These are phyloP conservation scores for Kuschelorhynchus macadamiae DNA, from an alignment of 2,888 invertebrate genomes.

Conservation along the genomic window DNA sequence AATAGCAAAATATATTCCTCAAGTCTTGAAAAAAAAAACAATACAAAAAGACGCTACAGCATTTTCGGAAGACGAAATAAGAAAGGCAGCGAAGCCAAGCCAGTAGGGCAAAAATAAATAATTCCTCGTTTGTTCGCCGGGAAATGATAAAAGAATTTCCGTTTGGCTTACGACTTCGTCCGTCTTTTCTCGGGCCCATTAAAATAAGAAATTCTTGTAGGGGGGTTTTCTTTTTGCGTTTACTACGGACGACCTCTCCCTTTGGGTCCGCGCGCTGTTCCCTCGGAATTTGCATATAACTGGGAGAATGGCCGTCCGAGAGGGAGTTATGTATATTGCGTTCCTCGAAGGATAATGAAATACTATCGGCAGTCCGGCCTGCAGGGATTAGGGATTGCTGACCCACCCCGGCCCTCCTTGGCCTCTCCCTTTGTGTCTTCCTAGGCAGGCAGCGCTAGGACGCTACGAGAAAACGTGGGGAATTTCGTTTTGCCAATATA, in stretches of 20 bases:
- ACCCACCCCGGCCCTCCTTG: slow-evolving; percentile 51
- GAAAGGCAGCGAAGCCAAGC: slow-evolving; percentile 42
- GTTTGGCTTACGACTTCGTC: slow-evolving; percentile 46
- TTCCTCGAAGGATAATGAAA: slow-evolving; percentile 61
- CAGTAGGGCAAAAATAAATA: slow-evolving; percentile 49
- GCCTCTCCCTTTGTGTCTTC: slow-evolving; percentile 13
- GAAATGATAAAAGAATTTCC: slow-evolving; percentile 51
- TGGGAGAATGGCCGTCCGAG: slow-evolving; percentile 56
- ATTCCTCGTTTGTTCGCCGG: slow-evolving; percentile 48
- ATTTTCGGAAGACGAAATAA: slow-evolving; percentile 37
- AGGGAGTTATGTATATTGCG: slow-evolving; percentile 46
- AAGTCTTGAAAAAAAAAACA: slow-evolving; percentile 1
- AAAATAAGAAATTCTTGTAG: slow-evolving; percentile 50
- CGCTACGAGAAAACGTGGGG: neutral
- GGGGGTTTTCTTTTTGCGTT: slow-evolving; percentile 41
- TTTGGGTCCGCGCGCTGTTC: slow-evolving; percentile 39
- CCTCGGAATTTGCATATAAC: slow-evolving; percentile 66
- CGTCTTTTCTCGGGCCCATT: slow-evolving; percentile 46
- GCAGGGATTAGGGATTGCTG: slow-evolving; percentile 50
- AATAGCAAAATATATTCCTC: slow-evolving; percentile 15
- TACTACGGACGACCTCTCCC: slow-evolving; percentile 46
- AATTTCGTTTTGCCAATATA: neutral
- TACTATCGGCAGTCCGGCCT: slow-evolving; percentile 57
- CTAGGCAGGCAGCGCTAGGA: too few relatives aligned
- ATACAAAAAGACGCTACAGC: slow-evolving; percentile 14